Base-by-base conservation (phyloP, 2,797 vertebrate species). In the Eulemur albifrons region DNA sequence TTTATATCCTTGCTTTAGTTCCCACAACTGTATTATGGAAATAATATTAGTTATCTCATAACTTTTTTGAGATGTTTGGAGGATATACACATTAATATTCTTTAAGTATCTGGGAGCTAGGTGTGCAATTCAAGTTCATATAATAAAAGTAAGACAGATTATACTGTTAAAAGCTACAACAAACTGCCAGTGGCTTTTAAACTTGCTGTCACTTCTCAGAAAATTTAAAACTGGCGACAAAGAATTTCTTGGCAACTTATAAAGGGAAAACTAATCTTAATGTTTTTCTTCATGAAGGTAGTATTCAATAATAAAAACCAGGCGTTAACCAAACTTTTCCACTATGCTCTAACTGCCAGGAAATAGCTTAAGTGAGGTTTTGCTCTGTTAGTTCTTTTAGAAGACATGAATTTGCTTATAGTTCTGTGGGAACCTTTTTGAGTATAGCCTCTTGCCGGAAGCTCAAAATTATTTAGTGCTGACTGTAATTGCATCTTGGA, bases 401-500 rank as follows among this genome's bases (percentile, higher is more conserved):
- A 96, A 81, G 82, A 97, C 96, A 40, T 88, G 73, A 81, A 92
- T 98, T 95, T 97, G 83, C 54, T 95, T 97, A 97, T 96, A 96
- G 90, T 88, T 95, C 27, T 94, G 90, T 90, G 63, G 95, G 85
- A 86, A 65, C 81, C 82, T 97, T 90, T 93, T 97, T 98, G 96
- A 79, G 97, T 92, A 94, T 52, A 98, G 94, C n/a, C 90, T 97
- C 89, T 82, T 67, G 90, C 97, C 48, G 92, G 94, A 95, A 97
- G 90, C 91, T 98, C 90, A 94, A 88, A 98, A 98, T 90, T 95
- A 95, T 98, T 98, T 98, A 96, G 95, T 98, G 92, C 93, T 97
- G n/a, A 97, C 94, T 97, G 85, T 96, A 98, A 98, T 98, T 98
- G 95, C 97, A 97, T 98, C 98, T 95, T 97, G 97, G 96, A 97